Evolutionary conservation across 1,140 invertebrate genomes (phyloP).

Genomic region (Drosophila nebulosa): DNA sequence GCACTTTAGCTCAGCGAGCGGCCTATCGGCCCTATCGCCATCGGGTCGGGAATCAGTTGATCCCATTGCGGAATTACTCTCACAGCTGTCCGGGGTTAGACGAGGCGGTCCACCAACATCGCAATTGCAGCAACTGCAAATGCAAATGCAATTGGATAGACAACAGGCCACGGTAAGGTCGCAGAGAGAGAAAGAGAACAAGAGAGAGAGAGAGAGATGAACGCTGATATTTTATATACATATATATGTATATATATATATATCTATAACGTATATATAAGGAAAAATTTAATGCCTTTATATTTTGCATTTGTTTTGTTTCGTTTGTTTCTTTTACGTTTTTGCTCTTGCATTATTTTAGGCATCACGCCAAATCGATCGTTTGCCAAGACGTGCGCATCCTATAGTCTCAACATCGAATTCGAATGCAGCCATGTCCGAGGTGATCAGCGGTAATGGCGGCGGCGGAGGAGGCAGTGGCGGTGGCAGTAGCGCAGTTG

Average conservation of each 20-base stretch:
- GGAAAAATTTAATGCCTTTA: constrained; percentile 45
- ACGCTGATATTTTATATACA: not conserved
- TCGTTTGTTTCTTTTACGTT: constrained; percentile 1
- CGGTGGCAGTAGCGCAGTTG: constrained; percentile 52
- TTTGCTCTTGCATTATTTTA: constrained; percentile 80
- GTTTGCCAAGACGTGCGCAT: constrained; percentile 88
- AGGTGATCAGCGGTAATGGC: constrained; percentile 66
- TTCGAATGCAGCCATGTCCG: constrained; percentile 80
- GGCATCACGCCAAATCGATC: constrained; percentile 91
- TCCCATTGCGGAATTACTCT: constrained; percentile 96
- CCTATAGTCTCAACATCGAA: constrained; percentile 81
- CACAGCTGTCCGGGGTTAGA: constrained; percentile 94
- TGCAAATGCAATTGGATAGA: constrained; percentile 93
- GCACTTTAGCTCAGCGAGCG: constrained; percentile 93
- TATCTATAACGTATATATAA: constrained; percentile 32
- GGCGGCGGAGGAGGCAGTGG: constrained; percentile 27
- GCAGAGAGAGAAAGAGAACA: not conserved
- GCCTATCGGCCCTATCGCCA: constrained; percentile 89
- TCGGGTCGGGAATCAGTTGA: constrained; percentile 94
- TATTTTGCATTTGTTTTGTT: constrained; percentile 2
- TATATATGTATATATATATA: constrained; percentile 15
- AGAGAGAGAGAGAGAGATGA: not conserved
- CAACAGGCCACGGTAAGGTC: constrained; percentile 89
- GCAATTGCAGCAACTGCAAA: constrained; percentile 93
- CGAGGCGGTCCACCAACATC: constrained; percentile 87